Evolutionary conservation across 2,797 vertebrate species (phyloP), one percentile per base, ranked within the genome.

Genomic region (Allobates femoralis): DNA sequence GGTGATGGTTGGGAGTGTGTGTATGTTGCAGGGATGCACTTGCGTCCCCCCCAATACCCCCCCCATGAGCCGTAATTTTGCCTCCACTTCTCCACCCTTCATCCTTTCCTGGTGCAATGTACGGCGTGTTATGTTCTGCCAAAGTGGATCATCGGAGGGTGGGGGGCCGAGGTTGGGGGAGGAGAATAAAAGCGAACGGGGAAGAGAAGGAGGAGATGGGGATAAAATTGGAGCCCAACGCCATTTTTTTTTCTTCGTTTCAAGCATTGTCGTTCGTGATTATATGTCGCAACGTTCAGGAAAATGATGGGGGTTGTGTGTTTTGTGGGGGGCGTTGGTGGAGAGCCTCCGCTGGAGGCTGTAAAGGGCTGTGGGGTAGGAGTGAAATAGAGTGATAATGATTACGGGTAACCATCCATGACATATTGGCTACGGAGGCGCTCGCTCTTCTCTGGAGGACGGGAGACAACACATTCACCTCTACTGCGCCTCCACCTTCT

Each of bases 371-470:
- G 21, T 14, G 81, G 51, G 90, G 90, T 94, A 93, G 90, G 91
- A 94, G 90, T 85, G 91, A 90, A 90, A 82, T 83, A 89, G 81
- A 87, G 81, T 93, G 93, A 93, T 95, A 95, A 95, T 95, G 93
- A 95, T 94, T 93, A 91, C 89, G 92, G 93, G 92, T 95, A 95
- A 95, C 94, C 93, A 95, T 94, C 95, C 94, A 90, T 95, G 94
- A 95, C 95, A 95, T 95, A 92, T 94, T 93, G 93, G 93, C 91
- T 79, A 93, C 46, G 23, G 90, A 92, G 89, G 91, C 84, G 51
- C 62, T 28, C 15, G 56, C 76, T 41, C 5, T 3, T 83, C 78
- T 83, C 85, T 66, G 51, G 18, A 32, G 14, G 19, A 67, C 21
- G 78, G 53, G 55, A 84, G 73, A 81, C 62, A 55, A 46, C 41